Conservation (phyloP, 2,113 vertebrate species). For the Heterocephalus glaber region DNA sequence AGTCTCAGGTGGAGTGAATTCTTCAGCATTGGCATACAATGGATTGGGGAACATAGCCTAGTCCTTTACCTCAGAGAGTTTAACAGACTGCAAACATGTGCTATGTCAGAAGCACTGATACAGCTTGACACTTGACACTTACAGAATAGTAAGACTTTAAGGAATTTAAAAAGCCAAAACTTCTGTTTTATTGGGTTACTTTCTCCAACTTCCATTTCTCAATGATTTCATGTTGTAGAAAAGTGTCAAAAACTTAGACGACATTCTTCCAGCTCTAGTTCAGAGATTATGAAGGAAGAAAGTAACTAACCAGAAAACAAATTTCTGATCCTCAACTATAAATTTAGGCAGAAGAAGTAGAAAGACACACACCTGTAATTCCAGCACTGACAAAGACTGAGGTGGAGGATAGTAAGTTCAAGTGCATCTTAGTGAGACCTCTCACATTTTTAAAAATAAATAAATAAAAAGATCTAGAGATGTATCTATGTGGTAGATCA, state of each 20-base stretch:
- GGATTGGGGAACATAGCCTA: neutral
- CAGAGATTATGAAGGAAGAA: neutral
- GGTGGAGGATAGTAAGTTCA: neutral
- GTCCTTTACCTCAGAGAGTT: neutral
- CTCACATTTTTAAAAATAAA: neutral
- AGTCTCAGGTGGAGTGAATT: neutral
- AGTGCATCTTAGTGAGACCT: neutral
- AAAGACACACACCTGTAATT: neutral
- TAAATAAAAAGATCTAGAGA: neutral
- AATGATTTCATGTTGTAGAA: neutral
- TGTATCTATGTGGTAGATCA: neutral
- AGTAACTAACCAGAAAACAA: slow-evolving; percentile 31
- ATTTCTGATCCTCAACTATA: neutral
- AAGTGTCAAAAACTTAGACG: neutral
- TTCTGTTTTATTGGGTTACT: neutral
- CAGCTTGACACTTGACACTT: rapidly evolving
- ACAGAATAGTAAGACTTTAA: neutral
- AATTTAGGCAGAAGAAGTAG: neutral
- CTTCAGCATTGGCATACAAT: neutral
- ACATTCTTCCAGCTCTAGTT: neutral
- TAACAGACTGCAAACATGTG: neutral
- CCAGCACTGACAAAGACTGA: neutral
- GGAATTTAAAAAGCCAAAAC: neutral
- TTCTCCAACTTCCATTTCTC: neutral
- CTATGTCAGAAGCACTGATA: neutral